phyloP scores from a whole-genome alignment of 2,797 vertebrate genomes.

The Staurois parvus region DNA sequence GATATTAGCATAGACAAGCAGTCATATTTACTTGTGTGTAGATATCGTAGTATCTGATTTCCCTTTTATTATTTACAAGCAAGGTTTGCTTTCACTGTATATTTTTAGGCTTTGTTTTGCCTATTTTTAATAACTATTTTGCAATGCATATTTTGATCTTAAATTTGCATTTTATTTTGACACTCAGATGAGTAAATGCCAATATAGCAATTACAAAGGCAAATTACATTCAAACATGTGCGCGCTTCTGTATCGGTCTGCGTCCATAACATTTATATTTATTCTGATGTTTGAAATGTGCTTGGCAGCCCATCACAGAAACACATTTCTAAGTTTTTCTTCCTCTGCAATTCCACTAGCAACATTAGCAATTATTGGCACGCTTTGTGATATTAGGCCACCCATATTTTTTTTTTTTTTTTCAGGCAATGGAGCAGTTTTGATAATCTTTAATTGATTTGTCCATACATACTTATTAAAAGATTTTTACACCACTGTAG shows the following conservation, averaged over 20 bases:
- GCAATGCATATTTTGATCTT: no score
- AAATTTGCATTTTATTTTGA: neutral
- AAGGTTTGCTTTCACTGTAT: neutral
- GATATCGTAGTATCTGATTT: neutral
- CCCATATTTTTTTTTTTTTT: neutral
- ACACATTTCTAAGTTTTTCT: neutral
- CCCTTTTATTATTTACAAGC: neutral
- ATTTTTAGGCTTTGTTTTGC: neutral
- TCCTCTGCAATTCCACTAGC: neutral
- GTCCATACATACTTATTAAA: no score
- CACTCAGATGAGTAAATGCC: neutral
- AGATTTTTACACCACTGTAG: no score
- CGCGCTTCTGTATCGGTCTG: neutral
- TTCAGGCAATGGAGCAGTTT: neutral
- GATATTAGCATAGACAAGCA: no score
- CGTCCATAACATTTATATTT: neutral
- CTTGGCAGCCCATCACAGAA: neutral
- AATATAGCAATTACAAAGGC: neutral
- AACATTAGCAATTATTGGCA: no score
- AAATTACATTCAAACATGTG: neutral
- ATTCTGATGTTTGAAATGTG: no score
- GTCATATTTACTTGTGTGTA: neutral
- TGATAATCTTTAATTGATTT: no score
- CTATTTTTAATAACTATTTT: neutral
- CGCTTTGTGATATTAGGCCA: neutral